Evolutionary conservation across 2,888 invertebrate genomes (phyloP).

Genomic region (Gari tellinella): DNA sequence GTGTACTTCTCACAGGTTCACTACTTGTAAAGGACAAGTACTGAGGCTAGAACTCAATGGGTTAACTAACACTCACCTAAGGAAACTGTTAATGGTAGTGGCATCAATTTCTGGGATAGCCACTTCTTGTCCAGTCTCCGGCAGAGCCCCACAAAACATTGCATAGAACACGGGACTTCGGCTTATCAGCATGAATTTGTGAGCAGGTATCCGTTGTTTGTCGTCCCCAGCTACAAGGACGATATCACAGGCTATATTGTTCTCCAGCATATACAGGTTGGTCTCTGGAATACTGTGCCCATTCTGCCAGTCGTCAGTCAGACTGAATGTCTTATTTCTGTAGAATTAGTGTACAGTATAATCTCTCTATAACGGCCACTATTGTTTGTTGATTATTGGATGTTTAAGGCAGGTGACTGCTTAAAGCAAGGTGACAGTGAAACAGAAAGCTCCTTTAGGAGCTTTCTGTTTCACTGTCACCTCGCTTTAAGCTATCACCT

Average conservation of each 20-base stretch:
- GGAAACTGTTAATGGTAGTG: conserved; percentile 40
- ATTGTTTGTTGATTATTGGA: no score
- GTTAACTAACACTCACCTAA: conserved; percentile 39
- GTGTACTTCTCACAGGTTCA: no score
- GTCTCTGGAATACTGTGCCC: conserved; percentile 24
- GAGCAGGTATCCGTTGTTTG: conserved; percentile 17
- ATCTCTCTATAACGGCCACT: no score
- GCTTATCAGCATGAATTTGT: conserved; percentile 54
- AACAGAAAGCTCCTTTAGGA: no score
- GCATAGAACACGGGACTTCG: conserved; percentile 46
- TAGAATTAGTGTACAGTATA: no score
- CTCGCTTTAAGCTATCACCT: no score
- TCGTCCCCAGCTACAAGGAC: conserved; percentile 32
- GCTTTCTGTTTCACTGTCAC: no score
- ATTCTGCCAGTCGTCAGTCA: conserved; percentile 37
- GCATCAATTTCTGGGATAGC: conserved; percentile 51
- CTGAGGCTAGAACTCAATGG: no score
- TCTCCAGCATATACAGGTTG: conserved; percentile 50
- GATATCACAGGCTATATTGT: conserved; percentile 42
- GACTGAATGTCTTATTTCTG: no score
- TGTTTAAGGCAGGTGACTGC: no score
- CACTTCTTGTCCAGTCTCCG: conserved; percentile 42
- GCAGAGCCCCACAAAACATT: conserved; percentile 50
- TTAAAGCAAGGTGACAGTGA: no score
- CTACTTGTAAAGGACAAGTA: no score